Base-by-base conservation (phyloP, 2,113 vertebrate genomes). In the Cephalophus harveyi region DNA sequence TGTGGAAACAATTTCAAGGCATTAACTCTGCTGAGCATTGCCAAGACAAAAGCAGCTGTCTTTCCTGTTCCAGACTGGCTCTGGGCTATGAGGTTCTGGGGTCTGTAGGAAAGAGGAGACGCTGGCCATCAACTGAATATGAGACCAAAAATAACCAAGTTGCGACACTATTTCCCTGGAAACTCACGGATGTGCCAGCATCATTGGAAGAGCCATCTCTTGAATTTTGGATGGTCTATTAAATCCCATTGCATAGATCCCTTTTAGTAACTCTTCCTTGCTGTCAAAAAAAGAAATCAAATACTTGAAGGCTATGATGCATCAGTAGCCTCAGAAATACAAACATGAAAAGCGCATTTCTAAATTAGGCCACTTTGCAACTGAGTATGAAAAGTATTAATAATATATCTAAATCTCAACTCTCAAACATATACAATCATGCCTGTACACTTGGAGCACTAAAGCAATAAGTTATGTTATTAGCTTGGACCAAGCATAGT, bases 31-130 rank as follows among this genome's bases (percentile, higher is more conserved):
- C 99, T 99, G 96, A 99, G 60, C 99, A 99, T 99, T 1, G 99
- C 99, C 97, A 99, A 96, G 79, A 98, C 99, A 98, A 99, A 99
- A 50, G 99, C 99, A 57, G 99, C 99, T 0, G 99, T 99, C 95
- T 99, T 99, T 36, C 99, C 99, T n/a, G 99, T 99, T 74, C 99
- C 99, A 48, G 99, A 99, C 98, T 99, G 99, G 98, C 99, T 99
- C 98, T 99, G 99, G 5, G 99, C 99, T 96, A 99, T 99, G 89
- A 99, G 98, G 92, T 99, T 99, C 97, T 99, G 99, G 81, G 98
- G 99, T 94, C 99, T 99, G 97, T 11, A 97, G 97, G 88, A 79
- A 97, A 98, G 28, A 98, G 40, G 25, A 97, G 79, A 84, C 2
- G 36, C 89, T 76, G 64, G 60, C 43, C 50, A 94, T 94, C 71